Conservation (phyloP, 2,113 vertebrate species). For the Macquaria ambigua region DNA sequence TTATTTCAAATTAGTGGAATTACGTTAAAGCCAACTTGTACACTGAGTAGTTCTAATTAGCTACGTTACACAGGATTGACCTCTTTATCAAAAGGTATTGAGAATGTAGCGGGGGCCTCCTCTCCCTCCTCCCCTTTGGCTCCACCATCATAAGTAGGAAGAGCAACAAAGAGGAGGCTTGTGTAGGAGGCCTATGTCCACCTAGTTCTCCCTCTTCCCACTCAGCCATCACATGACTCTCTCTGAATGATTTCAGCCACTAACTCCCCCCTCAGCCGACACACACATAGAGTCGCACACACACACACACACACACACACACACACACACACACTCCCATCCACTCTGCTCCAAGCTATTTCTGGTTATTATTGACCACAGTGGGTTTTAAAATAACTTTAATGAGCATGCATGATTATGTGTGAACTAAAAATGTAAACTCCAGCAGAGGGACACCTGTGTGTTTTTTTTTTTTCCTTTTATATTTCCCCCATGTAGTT, state of each 20-base stretch:
- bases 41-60: conserved; percentile 9
- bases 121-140: conserved; percentile 26
- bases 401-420: conserved; percentile 61
- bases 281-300: conserved; percentile 34
- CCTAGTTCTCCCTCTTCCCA: conserved; percentile 45
- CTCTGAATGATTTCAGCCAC: conserved; percentile 54
- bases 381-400: conserved; percentile 63
- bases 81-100: conserved; percentile 26
- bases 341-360: conserved; percentile 43
- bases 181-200: conserved; percentile 62
- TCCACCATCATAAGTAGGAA: conserved; percentile 37
- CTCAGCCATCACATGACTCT: conserved; percentile 50
- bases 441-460: conserved; percentile 59
- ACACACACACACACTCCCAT: conserved; percentile 18
- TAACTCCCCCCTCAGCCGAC: conserved; percentile 12
- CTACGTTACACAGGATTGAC: conserved; percentile 7
- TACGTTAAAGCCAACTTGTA: background rate
- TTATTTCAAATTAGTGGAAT: conserved; percentile 8
- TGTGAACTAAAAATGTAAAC: conserved; percentile 40
- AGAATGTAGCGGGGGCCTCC: background rate
- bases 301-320: conserved; percentile 20
- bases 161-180: conserved; percentile 74
- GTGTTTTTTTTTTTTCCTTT: conserved; percentile 53
- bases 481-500: conserved; percentile 73
- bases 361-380: conserved; percentile 57